These are phyloP conservation scores for Oreocharis arfaki DNA, from an alignment of 2,113 vertebrate genomes.

Conservation along the genomic window DNA sequence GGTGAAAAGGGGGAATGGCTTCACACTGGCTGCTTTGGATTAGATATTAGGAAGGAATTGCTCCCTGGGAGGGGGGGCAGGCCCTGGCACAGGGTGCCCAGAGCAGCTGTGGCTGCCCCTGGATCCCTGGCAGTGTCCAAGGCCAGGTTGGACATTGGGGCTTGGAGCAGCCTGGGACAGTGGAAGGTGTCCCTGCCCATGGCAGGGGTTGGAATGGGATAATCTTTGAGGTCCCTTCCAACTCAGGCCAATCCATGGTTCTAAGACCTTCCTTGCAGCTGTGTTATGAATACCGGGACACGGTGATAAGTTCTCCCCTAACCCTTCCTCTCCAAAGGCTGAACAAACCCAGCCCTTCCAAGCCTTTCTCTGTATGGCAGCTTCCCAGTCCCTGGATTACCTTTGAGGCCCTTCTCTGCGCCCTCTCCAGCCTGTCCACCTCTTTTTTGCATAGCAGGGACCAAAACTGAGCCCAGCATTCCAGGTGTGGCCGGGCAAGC, in stretches of 20 bases:
- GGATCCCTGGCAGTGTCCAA: not conserved
- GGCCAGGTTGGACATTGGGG: not conserved
- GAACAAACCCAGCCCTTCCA: not conserved
- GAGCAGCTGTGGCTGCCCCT: not conserved
- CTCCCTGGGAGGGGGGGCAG: not conserved
- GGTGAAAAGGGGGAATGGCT: not conserved
- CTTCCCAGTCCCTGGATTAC: not conserved
- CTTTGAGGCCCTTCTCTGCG: not conserved
- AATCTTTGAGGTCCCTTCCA: accelerated
- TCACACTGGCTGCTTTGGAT: too few species aligned
- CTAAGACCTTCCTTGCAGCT: not conserved
- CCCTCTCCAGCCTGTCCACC: not conserved
- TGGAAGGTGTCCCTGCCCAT: not conserved
- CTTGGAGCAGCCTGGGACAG: not conserved
- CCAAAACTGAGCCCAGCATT: not conserved
- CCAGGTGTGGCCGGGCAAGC: not conserved
- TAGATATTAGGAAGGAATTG: not conserved
- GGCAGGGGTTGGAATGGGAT: accelerated
- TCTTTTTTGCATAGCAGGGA: not conserved
- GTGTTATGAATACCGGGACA: not conserved
- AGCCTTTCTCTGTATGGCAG: not conserved
- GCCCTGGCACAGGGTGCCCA: not conserved
- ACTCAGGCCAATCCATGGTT: not conserved
- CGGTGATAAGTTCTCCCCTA: not conserved
- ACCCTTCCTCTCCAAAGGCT: not conserved